A percentile compares a stretch with the other conserved stretches of the same genome.
Evolutionary conservation across 2,113 vertebrate species (phyloP).

Genomic region (Rousettus leschenaultii): DNA sequence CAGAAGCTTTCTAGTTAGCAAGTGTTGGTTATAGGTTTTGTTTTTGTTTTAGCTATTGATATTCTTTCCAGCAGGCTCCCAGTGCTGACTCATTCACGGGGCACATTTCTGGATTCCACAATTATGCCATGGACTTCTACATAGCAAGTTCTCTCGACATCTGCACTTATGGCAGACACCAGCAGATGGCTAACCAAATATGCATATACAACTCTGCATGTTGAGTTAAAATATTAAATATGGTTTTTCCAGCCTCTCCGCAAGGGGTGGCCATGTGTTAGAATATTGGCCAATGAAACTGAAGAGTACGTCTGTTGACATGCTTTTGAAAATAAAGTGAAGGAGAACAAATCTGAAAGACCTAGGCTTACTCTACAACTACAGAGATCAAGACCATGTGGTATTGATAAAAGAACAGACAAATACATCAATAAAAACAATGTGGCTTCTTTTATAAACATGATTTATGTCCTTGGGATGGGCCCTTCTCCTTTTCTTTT

Average conservation of each 20-base stretch:
- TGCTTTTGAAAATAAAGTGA: not conserved
- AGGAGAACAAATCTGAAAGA: not conserved
- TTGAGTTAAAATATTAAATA: not conserved
- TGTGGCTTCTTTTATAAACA: not conserved
- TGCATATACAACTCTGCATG: not conserved
- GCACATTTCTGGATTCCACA: not conserved
- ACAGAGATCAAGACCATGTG: not conserved
- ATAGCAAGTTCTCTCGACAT: not conserved
- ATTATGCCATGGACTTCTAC: not conserved
- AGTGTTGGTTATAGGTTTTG: not conserved
- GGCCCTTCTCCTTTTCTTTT: not conserved
- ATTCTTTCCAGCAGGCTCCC: not conserved
- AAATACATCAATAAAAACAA: not conserved
- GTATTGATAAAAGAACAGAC: not conserved
- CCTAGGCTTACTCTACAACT: not conserved
- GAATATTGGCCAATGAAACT: conserved; percentile 5
- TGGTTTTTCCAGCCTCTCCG: not conserved
- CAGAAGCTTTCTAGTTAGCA: not conserved
- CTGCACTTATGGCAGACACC: not conserved
- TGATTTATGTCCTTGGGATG: not conserved
- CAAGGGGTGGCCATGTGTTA: not conserved
- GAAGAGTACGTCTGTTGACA: not conserved
- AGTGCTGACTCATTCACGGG: not conserved
- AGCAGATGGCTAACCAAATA: not conserved
- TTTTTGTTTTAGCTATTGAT: not conserved